A percentile compares a stretch with the other conserved stretches of the same genome.
These are phyloP conservation scores for Percopsis omiscomaycus DNA, from an alignment of 2,797 vertebrate genomes.

Conservation along the genomic window DNA sequence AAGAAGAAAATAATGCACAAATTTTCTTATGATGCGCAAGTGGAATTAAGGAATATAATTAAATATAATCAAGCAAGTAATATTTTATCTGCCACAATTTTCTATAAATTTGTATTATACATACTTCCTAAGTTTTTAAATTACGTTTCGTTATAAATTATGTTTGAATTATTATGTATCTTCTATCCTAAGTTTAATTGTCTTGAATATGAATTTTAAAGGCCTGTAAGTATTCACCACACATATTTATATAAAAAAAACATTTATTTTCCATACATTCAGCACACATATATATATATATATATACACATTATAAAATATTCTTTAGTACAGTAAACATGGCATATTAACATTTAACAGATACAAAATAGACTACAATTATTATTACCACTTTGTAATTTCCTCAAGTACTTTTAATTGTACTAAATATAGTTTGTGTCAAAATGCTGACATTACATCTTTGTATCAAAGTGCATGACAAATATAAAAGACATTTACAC, in stretches of 20 bases:
- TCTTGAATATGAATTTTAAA: slow-evolving; percentile 13
- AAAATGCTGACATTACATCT: slow-evolving; percentile 38
- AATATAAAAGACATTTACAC: slow-evolving; percentile 37
- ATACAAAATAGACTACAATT: slow-evolving; percentile 53
- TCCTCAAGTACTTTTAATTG: slow-evolving; percentile 42
- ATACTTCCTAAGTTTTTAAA: too few relatives aligned
- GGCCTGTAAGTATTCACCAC: slow-evolving; percentile 23
- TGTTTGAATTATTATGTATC: background rate
- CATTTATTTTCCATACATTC: slow-evolving; percentile 71
- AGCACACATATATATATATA: slow-evolving; percentile 58
- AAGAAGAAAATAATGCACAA: too few relatives aligned
- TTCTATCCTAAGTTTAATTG: background rate
- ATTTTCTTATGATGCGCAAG: background rate
- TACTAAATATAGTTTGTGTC: slow-evolving; percentile 35
- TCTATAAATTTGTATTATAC: too few relatives aligned
- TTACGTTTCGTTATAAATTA: background rate
- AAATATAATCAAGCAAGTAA: too few relatives aligned
- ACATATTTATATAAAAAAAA: slow-evolving; percentile 53
- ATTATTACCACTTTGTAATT: slow-evolving; percentile 29
- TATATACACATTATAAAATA: slow-evolving; percentile 62
- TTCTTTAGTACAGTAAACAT: slow-evolving; percentile 40
- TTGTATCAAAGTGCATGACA: slow-evolving; percentile 52
- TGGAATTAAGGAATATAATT: background rate
- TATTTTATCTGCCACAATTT: too few relatives aligned
- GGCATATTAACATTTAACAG: slow-evolving; percentile 55